These are phyloP conservation scores for Falco berigora DNA, from an alignment of 2,797 vertebrate genomes.

Conservation along the genomic window DNA sequence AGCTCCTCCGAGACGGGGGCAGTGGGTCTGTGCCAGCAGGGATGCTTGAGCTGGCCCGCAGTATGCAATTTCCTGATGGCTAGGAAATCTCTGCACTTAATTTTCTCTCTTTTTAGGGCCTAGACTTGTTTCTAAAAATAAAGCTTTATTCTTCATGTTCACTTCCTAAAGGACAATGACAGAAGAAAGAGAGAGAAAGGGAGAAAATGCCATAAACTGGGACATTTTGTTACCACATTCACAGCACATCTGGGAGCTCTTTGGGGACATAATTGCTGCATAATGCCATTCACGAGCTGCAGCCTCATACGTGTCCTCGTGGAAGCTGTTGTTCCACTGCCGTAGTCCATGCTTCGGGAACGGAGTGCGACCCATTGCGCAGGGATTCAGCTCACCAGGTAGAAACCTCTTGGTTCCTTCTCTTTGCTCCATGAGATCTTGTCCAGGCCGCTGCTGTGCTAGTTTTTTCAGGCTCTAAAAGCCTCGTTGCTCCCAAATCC, in stretches of 20 bases:
- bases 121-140: neutral
- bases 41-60: neutral
- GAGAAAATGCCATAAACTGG: neutral
- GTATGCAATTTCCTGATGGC: neutral
- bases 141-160: neutral
- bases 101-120: neutral
- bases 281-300: neutral
- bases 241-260: slow-evolving; percentile 44
- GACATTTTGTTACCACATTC: slow-evolving; percentile 1
- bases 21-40: neutral
- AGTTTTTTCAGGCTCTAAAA: neutral
- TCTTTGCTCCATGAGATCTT: neutral
- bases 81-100: neutral
- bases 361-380: neutral
- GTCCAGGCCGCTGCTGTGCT: neutral
- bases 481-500: neutral
- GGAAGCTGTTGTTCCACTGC: neutral
- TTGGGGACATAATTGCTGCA: neutral
- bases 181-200: neutral
- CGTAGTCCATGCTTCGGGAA: neutral
- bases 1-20: neutral
- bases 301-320: neutral
- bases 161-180: slow-evolving; percentile 1
- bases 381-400: neutral
- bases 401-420: neutral